Evolutionary conservation across 1,140 invertebrate species (phyloP), one percentile per base, ranked within the genome.

Genomic region (Drosophila burlai): DNA sequence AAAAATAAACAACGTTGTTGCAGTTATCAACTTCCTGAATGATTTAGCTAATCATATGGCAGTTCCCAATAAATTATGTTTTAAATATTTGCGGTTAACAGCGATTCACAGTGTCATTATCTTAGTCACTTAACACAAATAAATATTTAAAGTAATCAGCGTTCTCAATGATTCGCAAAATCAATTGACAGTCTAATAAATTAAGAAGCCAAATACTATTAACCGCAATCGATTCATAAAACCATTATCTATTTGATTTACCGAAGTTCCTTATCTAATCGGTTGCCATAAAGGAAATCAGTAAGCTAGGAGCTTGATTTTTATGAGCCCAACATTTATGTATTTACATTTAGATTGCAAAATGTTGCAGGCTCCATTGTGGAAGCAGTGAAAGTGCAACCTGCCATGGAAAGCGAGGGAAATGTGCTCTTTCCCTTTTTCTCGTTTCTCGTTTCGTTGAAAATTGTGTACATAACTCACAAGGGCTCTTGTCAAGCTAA

Each of bases 331-430:
- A 15, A 26, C 16, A 40, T 43, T 21, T 45, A 34, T n/a, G 10
- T 16, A 18, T 38, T 63, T 18, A 38, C 18, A 36, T 21, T 36
- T 5, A 6, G 38, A 36, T 47, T 15, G 21, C 24, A 16, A 47
- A 54, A 67, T 34, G 49, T 49, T n/a, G 29, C 26, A 59, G 34
- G 21, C 52, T 69, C 10, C 45, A 31, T 42, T 79, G 36, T 62
- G 60, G 26, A 72, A 69, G 50, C 82, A 89, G 85, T 90, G 85
- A 90, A 89, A 90, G 85, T 90, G 81, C 69, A 90, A 85, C 78
- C 87, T 90, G 69, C 58, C 62, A 62, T 60, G 54, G 69, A 65
- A 78, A 72, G 68, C 69, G 60, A 59, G 49, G 40, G 21, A 81
- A 80, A 76, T 66, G 71, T 63, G 50, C 61, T 42, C 15, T 63